Evolutionary conservation across 2,113 vertebrate genomes (phyloP).

Genomic region (Megaleporinus macrocephalus): DNA sequence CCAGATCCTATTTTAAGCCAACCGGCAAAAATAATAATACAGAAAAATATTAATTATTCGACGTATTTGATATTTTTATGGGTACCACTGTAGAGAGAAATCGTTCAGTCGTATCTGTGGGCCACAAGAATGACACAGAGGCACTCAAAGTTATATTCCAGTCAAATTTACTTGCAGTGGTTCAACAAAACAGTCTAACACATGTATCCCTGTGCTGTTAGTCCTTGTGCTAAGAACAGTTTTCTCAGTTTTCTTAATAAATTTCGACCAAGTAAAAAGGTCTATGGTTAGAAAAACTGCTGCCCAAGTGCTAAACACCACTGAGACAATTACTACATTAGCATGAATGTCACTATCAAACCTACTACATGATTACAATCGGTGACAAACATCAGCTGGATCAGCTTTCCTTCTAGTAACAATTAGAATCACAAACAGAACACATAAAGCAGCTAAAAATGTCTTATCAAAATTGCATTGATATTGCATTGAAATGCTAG

Average conservation of each 20-base stretch:
- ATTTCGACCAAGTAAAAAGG: not conserved
- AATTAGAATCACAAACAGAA: not conserved
- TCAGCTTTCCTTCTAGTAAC: not conserved
- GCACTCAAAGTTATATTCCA: not conserved
- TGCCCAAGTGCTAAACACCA: not conserved
- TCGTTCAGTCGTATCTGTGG: not conserved
- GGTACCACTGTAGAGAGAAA: too few species aligned
- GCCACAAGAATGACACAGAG: not conserved
- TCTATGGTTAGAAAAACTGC: not conserved
- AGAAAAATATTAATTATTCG: too few species aligned
- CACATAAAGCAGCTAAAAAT: constrained; percentile 2
- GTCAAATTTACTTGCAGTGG: not conserved
- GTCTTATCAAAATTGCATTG: constrained; percentile 24
- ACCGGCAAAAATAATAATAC: too few species aligned
- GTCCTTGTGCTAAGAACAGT: not conserved
- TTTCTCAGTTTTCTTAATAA: too few species aligned
- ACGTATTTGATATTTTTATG: too few species aligned
- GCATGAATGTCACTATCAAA: not conserved
- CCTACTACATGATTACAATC: not conserved
- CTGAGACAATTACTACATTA: not conserved
- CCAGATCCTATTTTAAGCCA: too few species aligned
- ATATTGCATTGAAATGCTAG: constrained; percentile 16
- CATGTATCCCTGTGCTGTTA: not conserved
- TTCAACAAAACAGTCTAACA: not conserved
- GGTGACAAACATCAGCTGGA: not conserved